phyloP scores from a whole-genome alignment of 2,888 invertebrate species.

The Gerris lacustris region DNA sequence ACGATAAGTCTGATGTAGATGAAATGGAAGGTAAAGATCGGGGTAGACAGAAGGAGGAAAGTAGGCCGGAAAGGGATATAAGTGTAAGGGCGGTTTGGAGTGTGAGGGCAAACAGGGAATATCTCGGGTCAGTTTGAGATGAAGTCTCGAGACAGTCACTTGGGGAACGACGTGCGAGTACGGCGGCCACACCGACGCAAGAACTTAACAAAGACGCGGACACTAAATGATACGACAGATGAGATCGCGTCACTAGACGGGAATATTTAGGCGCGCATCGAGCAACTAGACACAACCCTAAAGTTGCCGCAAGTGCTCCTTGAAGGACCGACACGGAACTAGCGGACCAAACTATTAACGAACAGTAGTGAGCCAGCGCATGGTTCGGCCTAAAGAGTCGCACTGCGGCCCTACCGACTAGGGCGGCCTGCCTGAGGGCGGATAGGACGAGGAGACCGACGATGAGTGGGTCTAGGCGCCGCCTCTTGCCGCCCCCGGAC shows the following conservation, averaged over 20 bases:
- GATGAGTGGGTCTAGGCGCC: constrained; percentile 43
- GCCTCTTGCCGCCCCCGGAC: constrained; percentile 42
- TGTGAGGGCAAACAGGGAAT: constrained; percentile 42
- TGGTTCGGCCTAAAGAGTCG: constrained; percentile 37
- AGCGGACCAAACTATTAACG: constrained; percentile 41
- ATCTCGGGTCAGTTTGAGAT: constrained; percentile 39
- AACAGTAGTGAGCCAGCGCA: constrained; percentile 38
- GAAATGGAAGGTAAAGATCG: constrained; percentile 18
- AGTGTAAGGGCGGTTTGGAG: constrained; percentile 42
- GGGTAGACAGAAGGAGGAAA: constrained; percentile 35
- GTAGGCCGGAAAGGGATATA: constrained; percentile 39
- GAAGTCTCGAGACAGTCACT: constrained; percentile 38
- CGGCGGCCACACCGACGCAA: constrained; percentile 44
- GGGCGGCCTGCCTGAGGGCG: constrained; percentile 37
- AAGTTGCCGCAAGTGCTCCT: constrained; percentile 41
- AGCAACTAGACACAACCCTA: constrained; percentile 37
- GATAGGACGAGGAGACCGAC: constrained; percentile 39
- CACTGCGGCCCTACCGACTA: constrained; percentile 37
- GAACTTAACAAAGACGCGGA: constrained; percentile 42
- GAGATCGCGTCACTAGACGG: constrained; percentile 34
- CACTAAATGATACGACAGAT: constrained; percentile 42
- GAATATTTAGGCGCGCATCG: constrained; percentile 37
- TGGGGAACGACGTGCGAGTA: constrained; percentile 38
- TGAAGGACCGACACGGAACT: constrained; percentile 43
- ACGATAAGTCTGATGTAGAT: constrained; percentile 30